Evolutionary conservation across 2,797 vertebrate species (phyloP), one percentile per base, ranked within the genome.

Genomic region (Rousettus madagascariensis): DNA sequence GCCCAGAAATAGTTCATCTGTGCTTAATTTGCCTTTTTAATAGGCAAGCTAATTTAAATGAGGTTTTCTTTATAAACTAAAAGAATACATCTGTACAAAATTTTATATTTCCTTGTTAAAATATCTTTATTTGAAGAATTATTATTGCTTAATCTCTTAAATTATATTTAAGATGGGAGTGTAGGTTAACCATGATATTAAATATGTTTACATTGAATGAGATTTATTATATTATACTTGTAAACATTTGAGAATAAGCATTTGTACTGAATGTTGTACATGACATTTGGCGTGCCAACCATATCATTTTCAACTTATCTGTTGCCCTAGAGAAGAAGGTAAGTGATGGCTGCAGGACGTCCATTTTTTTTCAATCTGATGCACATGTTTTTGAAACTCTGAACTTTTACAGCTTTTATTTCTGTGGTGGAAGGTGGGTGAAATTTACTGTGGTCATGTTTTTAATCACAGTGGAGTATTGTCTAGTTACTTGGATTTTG

Each of bases 171-270:
- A 95, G 61, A 59, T 82, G 43, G 17, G 38, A 85, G 19, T 86
- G 94, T 43, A 89, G 72, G 49, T 77, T 80, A 78, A 28, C 72
- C 12, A 38, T 86, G 78, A 41, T 90, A 91, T 89, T 96, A 68
- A 71, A 20, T 17, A 57, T 95, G 88, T 92, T 96, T 94, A 36
- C 28, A 59, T 86, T 96, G 94, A 85, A 20, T 59, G 92, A 96
- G 86, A 41, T 66, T 91, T 86, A 65, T 68, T 94, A 20, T 97
- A 36, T 95, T 96, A 80, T 96, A 80, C 41, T 57, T 95, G 0
- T 6, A 0, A 65, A 36, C 87, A 74, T 61, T 59, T 95, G 41
- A 26, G 49, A 75, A 36, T 51, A 12, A 9, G 36, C 59, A 8
- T 80, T 71, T 74, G 78, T 63, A 30, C 36, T 84, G 41, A n/a